Conservation (phyloP, 2,113 vertebrate species). For the Neoarius graeffei region DNA sequence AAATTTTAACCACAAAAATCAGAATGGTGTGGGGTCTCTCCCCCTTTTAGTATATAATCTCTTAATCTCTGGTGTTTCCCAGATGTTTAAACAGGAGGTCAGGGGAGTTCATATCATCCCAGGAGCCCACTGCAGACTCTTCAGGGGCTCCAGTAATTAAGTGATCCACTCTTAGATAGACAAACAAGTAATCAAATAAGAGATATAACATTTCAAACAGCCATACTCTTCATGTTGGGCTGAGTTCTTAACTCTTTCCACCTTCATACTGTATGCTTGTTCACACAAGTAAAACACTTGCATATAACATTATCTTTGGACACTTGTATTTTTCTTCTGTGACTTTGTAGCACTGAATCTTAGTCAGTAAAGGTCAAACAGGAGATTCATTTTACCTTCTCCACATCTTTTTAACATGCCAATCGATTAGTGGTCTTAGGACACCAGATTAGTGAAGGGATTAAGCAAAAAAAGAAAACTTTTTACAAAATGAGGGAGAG, state of each 20-base stretch:
- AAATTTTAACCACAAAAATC: constrained; percentile 15
- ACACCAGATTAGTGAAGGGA: constrained; percentile 66
- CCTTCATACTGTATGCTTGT: background rate
- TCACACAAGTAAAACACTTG: background rate
- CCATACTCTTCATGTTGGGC: background rate
- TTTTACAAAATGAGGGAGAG: background rate
- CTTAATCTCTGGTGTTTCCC: constrained; percentile 56
- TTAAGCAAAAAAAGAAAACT: constrained; percentile 49
- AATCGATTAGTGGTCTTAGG: constrained; percentile 65
- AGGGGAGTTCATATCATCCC: constrained; percentile 38
- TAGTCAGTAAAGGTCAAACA: constrained; percentile 48
- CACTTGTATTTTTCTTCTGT: background rate
- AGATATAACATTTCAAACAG: background rate
- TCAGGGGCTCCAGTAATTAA: background rate
- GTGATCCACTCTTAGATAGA: background rate
- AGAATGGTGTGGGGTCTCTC: constrained; percentile 48
- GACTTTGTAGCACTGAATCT: background rate
- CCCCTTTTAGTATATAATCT: constrained; percentile 40
- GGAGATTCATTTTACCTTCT: constrained; percentile 23
- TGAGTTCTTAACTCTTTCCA: background rate
- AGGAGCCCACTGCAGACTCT: constrained; percentile 17
- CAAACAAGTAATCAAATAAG: background rate
- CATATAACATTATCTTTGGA: background rate
- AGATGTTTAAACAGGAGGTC: constrained; percentile 43
- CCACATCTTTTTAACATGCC: constrained; percentile 41